phyloP scores from a whole-genome alignment of 2,888 invertebrate genomes.

The Amitus sp. region DNA sequence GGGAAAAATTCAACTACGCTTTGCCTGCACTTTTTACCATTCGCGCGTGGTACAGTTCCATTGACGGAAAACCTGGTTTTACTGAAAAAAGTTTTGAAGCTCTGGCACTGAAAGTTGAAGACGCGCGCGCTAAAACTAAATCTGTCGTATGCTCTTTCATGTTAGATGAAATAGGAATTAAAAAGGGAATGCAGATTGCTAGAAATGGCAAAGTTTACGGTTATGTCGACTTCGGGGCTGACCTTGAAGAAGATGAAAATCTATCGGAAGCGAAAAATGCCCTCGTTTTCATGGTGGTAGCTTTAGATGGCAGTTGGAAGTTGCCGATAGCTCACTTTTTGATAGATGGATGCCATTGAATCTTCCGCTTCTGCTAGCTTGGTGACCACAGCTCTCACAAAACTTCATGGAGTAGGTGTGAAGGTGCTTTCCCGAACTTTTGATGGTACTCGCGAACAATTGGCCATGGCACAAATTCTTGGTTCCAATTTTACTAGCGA shows the following conservation, averaged over 20 bases:
- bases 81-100: slow-evolving; percentile 6
- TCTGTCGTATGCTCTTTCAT: slow-evolving; percentile 9
- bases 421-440: slow-evolving; percentile 30
- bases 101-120: not conserved
- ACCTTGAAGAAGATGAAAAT: not conserved
- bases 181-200: slow-evolving; percentile 13
- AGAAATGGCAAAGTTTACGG: slow-evolving; percentile 4
- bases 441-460: slow-evolving; percentile 32
- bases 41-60: not conserved
- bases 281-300: slow-evolving; percentile 22
- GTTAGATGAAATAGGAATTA: slow-evolving; percentile 24
- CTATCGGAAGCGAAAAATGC: slow-evolving; percentile 20
- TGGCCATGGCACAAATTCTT: too few species aligned
- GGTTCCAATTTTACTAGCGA: slow-evolving; percentile 24
- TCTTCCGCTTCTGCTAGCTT: slow-evolving; percentile 8
- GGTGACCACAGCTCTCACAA: slow-evolving; percentile 11
- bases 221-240: slow-evolving; percentile 15
- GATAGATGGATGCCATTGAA: slow-evolving; percentile 17
- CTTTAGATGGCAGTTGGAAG: slow-evolving; percentile 21
- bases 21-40: not conserved
- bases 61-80: slow-evolving; percentile 8
- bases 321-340: slow-evolving; percentile 10
- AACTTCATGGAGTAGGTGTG: slow-evolving; percentile 27
- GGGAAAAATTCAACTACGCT: not conserved
- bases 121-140: not conserved